A percentile compares a stretch with the other conserved stretches of the same genome.
These are phyloP conservation scores for Ciconia boyciana DNA, from an alignment of 2,113 vertebrate species.

Conservation along the genomic window DNA sequence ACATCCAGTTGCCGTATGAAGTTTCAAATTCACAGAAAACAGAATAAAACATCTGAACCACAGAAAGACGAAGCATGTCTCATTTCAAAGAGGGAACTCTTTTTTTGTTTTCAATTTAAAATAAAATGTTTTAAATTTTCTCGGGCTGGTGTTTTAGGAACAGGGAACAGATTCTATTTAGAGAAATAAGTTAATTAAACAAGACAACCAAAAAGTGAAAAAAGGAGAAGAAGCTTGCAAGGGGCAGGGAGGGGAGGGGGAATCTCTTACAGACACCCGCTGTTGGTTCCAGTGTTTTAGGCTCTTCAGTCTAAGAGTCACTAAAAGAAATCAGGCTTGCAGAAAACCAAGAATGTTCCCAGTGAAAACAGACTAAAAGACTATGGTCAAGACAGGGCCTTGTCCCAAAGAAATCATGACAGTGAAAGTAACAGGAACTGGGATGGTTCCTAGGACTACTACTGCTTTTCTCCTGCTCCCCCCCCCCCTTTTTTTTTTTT, in stretches of 20 bases:
- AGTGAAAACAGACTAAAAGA: background rate
- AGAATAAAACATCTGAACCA: background rate
- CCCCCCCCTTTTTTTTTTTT: background rate
- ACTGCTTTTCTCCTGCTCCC: background rate
- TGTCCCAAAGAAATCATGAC: background rate
- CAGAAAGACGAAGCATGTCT: background rate
- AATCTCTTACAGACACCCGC: background rate
- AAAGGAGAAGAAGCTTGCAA: background rate
- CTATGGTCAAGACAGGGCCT: background rate
- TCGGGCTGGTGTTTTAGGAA: background rate
- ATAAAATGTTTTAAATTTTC: slow-evolving; percentile 20
- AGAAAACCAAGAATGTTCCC: background rate
- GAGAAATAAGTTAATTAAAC: slow-evolving; percentile 12
- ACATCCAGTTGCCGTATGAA: background rate
- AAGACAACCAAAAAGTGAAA: background rate
- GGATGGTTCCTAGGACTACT: background rate
- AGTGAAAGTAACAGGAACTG: background rate
- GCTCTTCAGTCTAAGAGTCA: background rate
- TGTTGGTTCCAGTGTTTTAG: background rate
- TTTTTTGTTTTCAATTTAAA: slow-evolving; percentile 39
- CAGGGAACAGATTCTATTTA: slow-evolving; percentile 28
- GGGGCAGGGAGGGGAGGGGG: rapidly evolving
- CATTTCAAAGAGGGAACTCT: background rate
- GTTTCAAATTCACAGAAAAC: background rate
- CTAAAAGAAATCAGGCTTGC: background rate